A percentile compares a stretch with the other conserved stretches of the same genome.
Conservation (phyloP, 2,888 invertebrate genomes). For the Hydrotaea diabolus region DNA sequence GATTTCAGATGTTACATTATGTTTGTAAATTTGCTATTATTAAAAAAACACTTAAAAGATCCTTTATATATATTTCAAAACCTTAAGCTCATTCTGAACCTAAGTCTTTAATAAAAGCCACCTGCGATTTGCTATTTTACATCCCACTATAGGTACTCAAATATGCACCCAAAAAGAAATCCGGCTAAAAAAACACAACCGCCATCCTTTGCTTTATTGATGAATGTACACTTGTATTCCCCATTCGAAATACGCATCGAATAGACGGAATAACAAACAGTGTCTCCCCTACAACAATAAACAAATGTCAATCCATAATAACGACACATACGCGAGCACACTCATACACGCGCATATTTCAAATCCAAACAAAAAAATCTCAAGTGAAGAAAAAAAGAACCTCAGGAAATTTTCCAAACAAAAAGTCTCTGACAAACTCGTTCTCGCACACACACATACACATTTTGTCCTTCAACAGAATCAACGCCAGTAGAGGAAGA, state of each 20-base stretch:
- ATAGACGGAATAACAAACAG: conserved; percentile 2
- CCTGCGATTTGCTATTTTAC: neutral
- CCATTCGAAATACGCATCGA: neutral
- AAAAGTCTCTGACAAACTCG: neutral
- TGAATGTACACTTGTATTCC: neutral
- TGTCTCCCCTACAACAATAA: neutral
- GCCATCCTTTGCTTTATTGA: neutral
- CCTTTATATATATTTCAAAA: too few species aligned
- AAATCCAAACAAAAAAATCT: neutral
- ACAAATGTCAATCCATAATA: conserved; percentile 26
- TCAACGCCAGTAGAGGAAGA: neutral
- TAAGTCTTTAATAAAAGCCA: too few species aligned
- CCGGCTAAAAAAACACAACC: neutral
- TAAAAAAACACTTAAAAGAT: too few species aligned
- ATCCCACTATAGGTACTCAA: neutral
- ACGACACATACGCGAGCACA: too few species aligned
- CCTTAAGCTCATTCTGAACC: too few species aligned
- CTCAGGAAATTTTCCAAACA: conserved; percentile 16
- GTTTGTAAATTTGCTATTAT: too few species aligned
- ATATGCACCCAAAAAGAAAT: too few species aligned
- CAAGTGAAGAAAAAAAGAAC: neutral
- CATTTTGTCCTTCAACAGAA: neutral
- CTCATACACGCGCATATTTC: neutral
- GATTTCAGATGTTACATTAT: too few species aligned
- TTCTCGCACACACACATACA: neutral